phyloP scores from a whole-genome alignment of 2,113 vertebrate species.

The Miniopterus natalensis region DNA sequence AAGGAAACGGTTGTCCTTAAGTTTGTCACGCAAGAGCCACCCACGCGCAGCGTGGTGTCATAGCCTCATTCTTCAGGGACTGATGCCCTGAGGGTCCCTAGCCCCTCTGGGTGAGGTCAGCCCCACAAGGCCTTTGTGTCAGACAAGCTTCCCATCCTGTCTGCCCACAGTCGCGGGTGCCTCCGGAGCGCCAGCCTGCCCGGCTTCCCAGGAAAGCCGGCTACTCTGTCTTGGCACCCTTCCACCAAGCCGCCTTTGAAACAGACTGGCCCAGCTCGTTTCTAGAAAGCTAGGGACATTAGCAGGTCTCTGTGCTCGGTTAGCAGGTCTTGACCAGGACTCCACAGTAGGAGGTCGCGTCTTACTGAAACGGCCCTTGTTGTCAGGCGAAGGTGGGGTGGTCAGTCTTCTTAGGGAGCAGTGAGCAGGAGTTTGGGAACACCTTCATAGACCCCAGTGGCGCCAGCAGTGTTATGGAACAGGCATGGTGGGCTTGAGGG shows the following conservation, averaged over 20 bases:
- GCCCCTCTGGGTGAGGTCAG: neutral
- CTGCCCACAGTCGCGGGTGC: neutral
- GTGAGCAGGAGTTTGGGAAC: neutral
- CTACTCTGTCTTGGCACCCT: no score
- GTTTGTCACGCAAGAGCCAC: fast-evolving
- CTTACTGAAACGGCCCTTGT: neutral
- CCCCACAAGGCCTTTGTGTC: neutral
- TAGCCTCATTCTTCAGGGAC: neutral
- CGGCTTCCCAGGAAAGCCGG: no score
- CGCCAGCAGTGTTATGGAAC: no score
- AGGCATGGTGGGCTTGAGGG: fast-evolving
- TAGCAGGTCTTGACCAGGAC: neutral
- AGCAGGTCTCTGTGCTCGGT: neutral
- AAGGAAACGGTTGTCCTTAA: neutral
- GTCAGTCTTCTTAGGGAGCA: neutral
- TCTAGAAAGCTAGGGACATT: neutral
- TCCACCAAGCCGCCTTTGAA: neutral
- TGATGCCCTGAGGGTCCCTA: neutral
- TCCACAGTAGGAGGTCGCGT: no score
- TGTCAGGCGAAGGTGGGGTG: neutral
- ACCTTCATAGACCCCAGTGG: neutral
- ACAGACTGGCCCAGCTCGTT: neutral
- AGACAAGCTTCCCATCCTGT: neutral
- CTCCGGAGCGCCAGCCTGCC: neutral
- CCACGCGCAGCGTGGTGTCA: fast-evolving